phyloP scores from a whole-genome alignment of 2,797 vertebrate genomes.

The Pelobates cultripes region DNA sequence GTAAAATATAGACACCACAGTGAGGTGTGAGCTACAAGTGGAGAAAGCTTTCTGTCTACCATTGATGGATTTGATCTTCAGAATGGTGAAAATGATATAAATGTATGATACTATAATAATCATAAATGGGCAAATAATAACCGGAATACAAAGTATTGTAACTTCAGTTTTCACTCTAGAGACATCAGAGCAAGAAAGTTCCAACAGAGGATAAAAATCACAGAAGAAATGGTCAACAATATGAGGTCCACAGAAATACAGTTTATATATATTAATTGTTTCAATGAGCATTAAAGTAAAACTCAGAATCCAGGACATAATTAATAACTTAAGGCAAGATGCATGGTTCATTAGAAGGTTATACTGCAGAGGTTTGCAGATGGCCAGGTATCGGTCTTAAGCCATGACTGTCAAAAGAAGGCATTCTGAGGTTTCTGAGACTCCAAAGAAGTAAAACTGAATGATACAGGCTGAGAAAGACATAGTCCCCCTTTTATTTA shows the following conservation, averaged over 20 bases:
- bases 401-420: slow-evolving; percentile 39
- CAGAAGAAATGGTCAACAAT: slow-evolving; percentile 44
- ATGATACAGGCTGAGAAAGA: slow-evolving; percentile 13
- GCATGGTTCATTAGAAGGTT: slow-evolving; percentile 6
- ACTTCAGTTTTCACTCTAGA: slow-evolving; percentile 22
- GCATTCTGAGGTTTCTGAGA: slow-evolving; percentile 17
- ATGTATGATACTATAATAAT: slow-evolving; percentile 31
- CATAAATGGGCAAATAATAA: slow-evolving; percentile 12
- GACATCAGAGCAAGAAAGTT: slow-evolving; percentile 29
- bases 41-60: slow-evolving; percentile 57
- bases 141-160: not conserved
- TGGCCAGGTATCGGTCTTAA: slow-evolving; percentile 42
- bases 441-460: slow-evolving; percentile 26
- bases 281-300: slow-evolving; percentile 9
- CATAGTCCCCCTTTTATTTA: not conserved
- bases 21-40: slow-evolving; percentile 39
- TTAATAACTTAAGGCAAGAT: not conserved
- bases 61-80: not conserved
- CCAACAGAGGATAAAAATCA: slow-evolving; percentile 22
- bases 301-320: slow-evolving; percentile 12
- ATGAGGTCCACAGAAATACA: slow-evolving; percentile 27
- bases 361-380: slow-evolving; percentile 35
- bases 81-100: slow-evolving; percentile 21
- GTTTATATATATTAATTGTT: slow-evolving; percentile 4
- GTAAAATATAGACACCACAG: slow-evolving; percentile 32